Percentiles rank a stretch among this genome's conserved stretches.
Conservation (phyloP, 2,888 invertebrate genomes). For the Morpho achilles region DNA sequence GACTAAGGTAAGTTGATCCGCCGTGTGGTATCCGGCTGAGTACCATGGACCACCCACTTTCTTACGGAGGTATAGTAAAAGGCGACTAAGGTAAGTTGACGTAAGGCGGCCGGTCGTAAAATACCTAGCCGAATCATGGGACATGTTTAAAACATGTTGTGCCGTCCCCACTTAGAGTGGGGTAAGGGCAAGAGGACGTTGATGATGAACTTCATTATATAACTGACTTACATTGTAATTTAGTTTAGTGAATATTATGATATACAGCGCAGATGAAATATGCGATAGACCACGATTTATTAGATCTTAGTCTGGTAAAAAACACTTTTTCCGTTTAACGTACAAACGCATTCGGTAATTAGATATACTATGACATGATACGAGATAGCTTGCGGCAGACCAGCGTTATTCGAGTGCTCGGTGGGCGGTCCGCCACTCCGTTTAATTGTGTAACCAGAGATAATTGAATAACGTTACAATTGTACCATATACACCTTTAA, state of each 20-base stretch:
- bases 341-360: slow-evolving; percentile 27
- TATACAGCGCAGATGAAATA: neutral
- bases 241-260: neutral
- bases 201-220: too few relatives aligned
- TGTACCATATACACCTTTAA: slow-evolving; percentile 4
- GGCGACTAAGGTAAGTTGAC: too few relatives aligned
- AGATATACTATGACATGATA: slow-evolving; percentile 33
- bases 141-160: too few relatives aligned
- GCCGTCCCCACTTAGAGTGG: too few relatives aligned
- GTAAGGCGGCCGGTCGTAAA: too few relatives aligned
- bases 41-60: too few relatives aligned
- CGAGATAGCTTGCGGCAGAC: slow-evolving; percentile 29
- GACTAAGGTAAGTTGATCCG: too few relatives aligned
- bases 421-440: slow-evolving; percentile 33
- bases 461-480: slow-evolving; percentile 23
- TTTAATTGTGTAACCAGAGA: slow-evolving; percentile 29
- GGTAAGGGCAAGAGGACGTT: too few relatives aligned
- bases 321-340: slow-evolving; percentile 15
- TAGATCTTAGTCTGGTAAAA: slow-evolving; percentile 12
- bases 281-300: slow-evolving; percentile 8
- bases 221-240: neutral
- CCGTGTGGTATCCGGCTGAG: too few relatives aligned
- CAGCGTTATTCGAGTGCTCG: slow-evolving; percentile 29
- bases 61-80: too few relatives aligned
- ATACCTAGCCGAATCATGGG: too few relatives aligned